Conservation (phyloP, 2,888 invertebrate species). For the Callyntrura guangdongensis region DNA sequence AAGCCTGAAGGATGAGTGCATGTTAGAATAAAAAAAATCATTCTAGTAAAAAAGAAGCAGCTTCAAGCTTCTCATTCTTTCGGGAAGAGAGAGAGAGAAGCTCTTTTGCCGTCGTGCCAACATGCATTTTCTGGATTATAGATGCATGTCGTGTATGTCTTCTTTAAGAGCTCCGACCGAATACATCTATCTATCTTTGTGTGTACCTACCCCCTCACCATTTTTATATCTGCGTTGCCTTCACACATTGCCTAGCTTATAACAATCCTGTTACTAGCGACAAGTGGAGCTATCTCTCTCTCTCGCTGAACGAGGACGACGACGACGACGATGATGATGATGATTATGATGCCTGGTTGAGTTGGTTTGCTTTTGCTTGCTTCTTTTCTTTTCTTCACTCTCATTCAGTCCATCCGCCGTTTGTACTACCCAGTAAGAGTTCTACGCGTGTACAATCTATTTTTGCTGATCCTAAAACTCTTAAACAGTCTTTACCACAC, state of each 20-base stretch:
- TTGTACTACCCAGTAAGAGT: not conserved
- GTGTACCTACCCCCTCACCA: not conserved
- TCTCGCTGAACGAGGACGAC: not conserved
- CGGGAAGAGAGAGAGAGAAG: conserved; percentile 28
- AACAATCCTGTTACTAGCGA: conserved; percentile 62
- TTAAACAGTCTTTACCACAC: conserved; percentile 66
- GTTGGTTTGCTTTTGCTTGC: conserved; percentile 34
- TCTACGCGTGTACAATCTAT: not conserved
- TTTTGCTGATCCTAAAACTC: conserved; percentile 64
- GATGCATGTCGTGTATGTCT: conserved; percentile 77
- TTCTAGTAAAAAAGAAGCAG: conserved; percentile 67
- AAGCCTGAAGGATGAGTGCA: conserved; percentile 38
- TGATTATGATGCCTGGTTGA: conserved; percentile 25
- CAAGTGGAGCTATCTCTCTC: not conserved
- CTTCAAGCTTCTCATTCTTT: conserved; percentile 56
- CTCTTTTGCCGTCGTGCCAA: conserved; percentile 68
- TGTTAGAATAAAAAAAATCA: conserved; percentile 56
- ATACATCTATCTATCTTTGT: conserved; percentile 25
- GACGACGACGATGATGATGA: not conserved
- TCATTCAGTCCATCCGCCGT: not conserved
- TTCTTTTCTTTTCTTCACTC: not conserved
- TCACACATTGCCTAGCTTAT: conserved; percentile 12
- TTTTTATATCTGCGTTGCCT: conserved; percentile 23
- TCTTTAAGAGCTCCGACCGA: conserved; percentile 63
- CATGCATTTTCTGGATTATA: conserved; percentile 77